Percentiles rank a stretch among this genome's conserved stretches.
phyloP scores from a whole-genome alignment of 35 echinoderm and acorn worm genomes.

The Patiria miniata region DNA sequence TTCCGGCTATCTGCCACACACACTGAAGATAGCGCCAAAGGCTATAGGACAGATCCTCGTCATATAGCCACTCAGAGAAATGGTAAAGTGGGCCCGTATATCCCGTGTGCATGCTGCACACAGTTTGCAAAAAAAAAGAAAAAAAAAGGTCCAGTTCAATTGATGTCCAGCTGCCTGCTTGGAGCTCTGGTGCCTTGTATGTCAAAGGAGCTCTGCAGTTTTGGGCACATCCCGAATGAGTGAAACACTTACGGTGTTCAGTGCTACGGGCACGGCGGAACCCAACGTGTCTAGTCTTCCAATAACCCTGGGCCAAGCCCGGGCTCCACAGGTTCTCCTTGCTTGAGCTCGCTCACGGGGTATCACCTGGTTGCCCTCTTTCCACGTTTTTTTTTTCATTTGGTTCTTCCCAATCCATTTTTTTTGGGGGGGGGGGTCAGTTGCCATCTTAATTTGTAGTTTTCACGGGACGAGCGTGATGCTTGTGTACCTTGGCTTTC shows the following conservation, averaged over 20 bases:
- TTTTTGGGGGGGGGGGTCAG: not conserved
- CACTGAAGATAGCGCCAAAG: not conserved
- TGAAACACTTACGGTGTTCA: constrained; percentile 21
- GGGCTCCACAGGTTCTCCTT: not conserved
- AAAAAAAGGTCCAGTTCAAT: not conserved
- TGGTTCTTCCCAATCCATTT: not conserved
- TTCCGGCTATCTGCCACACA: not conserved
- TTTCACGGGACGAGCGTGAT: not conserved
- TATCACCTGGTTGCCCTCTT: not conserved
- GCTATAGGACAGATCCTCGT: not conserved
- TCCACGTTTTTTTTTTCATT: not conserved
- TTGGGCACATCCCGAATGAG: not conserved
- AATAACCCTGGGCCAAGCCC: constrained; percentile 1
- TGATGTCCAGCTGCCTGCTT: constrained; percentile 2
- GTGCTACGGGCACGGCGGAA: not conserved
- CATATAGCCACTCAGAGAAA: no score
- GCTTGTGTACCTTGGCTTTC: not conserved
- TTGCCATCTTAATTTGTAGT: not conserved
- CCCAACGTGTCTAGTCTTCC: not conserved
- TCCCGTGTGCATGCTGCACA: no score
- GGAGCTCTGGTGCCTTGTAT: not conserved
- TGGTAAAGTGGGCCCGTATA: no score
- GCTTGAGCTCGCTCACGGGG: not conserved
- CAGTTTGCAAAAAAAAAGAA: not conserved
- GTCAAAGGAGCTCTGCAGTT: not conserved